phyloP scores from a whole-genome alignment of 2,888 invertebrate genomes.

The Ornithoptera priamus region DNA sequence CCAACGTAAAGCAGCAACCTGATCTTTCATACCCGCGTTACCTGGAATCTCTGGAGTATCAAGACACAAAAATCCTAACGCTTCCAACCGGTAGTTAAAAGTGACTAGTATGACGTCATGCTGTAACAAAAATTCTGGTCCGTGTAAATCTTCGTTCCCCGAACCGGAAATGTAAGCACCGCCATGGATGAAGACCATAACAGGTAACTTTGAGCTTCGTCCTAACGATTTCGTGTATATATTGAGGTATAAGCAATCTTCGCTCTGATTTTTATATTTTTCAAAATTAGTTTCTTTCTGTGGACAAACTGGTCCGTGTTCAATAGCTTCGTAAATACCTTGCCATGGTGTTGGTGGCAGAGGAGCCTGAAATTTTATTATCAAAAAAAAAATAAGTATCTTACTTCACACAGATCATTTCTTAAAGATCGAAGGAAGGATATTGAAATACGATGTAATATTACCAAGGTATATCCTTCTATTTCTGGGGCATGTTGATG shows the following conservation, averaged over 20 bases:
- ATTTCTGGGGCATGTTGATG: neutral
- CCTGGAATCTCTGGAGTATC: constrained; percentile 54
- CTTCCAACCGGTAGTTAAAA: constrained; percentile 58
- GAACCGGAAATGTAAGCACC: constrained; percentile 54
- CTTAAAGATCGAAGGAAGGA: too few species aligned
- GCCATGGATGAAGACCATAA: constrained; percentile 63
- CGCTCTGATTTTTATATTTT: constrained; percentile 42
- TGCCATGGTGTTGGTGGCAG: constrained; percentile 50
- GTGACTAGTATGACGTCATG: constrained; percentile 63
- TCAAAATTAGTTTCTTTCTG: constrained; percentile 45
- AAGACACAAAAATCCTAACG: constrained; percentile 50
- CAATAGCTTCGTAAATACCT: constrained; percentile 53
- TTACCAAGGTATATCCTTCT: neutral
- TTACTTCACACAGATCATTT: too few species aligned
- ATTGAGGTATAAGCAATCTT: constrained; percentile 55
- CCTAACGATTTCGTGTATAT: constrained; percentile 47
- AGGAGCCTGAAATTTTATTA: constrained; percentile 47
- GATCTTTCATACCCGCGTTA: constrained; percentile 58
- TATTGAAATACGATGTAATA: too few species aligned
- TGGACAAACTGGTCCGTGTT: constrained; percentile 58
- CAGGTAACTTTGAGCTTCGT: constrained; percentile 45
- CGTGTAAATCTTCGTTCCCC: constrained; percentile 46
- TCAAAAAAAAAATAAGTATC: too few species aligned
- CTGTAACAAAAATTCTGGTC: constrained; percentile 55
- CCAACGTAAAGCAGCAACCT: constrained; percentile 52